Conservation (phyloP, 1,140 invertebrate species). For the Augochlora pura region DNA sequence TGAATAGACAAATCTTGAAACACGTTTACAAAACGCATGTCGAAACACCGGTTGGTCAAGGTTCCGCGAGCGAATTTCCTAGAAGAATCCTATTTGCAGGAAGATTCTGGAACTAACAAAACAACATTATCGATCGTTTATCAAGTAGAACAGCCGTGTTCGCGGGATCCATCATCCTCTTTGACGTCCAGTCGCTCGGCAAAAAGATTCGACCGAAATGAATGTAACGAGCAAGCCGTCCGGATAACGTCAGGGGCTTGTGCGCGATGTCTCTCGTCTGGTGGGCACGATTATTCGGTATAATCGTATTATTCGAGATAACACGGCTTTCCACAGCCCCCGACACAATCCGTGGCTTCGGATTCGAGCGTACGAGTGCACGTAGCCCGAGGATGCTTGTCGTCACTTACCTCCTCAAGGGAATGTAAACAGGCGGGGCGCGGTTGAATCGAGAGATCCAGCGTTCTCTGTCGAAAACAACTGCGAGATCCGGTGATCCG, state of each 20-base stretch:
- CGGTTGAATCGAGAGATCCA: conserved; percentile 7
- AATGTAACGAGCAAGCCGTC: conserved; percentile 9
- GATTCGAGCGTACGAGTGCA: conserved; percentile 15
- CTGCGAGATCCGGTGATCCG: neutral
- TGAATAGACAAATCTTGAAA: too few species aligned
- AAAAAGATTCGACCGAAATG: neutral
- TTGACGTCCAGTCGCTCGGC: neutral
- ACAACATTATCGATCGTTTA: neutral
- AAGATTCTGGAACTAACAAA: too few species aligned
- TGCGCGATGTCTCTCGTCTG: neutral
- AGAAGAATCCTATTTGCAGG: too few species aligned
- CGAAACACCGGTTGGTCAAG: too few species aligned
- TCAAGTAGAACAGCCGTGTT: neutral
- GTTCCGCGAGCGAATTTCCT: too few species aligned
- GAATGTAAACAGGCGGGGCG: conserved; percentile 38
- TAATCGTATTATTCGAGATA: conserved; percentile 46
- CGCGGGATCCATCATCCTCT: neutral
- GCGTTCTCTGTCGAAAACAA: neutral
- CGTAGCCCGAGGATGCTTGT: conserved; percentile 23
- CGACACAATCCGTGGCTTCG: conserved; percentile 20
- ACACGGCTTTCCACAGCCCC: conserved; percentile 31
- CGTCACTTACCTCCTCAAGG: conserved; percentile 26
- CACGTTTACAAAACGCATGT: too few species aligned
- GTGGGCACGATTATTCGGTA: conserved; percentile 27
- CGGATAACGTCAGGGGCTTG: neutral